Base-by-base conservation (phyloP, 1,140 invertebrate genomes). In the Colletes latitarsis region DNA sequence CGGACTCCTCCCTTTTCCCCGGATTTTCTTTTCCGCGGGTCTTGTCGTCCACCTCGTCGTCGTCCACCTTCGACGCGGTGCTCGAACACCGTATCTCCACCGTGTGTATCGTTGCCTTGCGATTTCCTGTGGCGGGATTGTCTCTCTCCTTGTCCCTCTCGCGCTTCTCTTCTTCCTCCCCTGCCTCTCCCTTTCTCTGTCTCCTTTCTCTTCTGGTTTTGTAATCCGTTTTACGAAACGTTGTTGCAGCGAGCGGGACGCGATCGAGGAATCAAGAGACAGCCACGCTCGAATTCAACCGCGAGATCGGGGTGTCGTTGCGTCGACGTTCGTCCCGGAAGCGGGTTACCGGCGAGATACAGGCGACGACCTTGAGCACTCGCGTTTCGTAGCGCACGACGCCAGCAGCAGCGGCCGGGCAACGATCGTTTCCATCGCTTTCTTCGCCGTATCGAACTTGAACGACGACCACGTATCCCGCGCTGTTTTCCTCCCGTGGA, bases 171-270 rank as follows among this genome's bases (percentile, higher is more conserved):
- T 80, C 75, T 77, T 82, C 71, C 81, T 78, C 39, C 84, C 83
- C 58, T 74, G 87, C 66, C 83, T 81, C 71, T 78, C 77, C 83
- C 69, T 82, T 80, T 82, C 81, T 89, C 72, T 81, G 80, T 81
- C 82, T 88, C 81, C 85, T 89, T 83, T 87, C 77, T 85, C 77
- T 84, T 87, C 85, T 77, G 87, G 87, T 92, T 91, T 92, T 91
- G 91, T 90, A 92, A 92, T 92, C 89, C 90, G 86, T 88, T 92
- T 92, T 93, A 91, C 92, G 91, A 92, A 93, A 92, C 84, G 30
- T 30, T 81, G 78, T 46, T 55, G 71, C 78, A 70, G 76, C 80
- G 81, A 76, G 81, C 81, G 75, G 62, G 79, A 76, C 52, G 60
- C 64, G 81, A 79, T 77, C 77, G 69, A 72, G 41, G 57, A 70